phyloP scores from a whole-genome alignment of 2,888 invertebrate species.

The Timema podura region DNA sequence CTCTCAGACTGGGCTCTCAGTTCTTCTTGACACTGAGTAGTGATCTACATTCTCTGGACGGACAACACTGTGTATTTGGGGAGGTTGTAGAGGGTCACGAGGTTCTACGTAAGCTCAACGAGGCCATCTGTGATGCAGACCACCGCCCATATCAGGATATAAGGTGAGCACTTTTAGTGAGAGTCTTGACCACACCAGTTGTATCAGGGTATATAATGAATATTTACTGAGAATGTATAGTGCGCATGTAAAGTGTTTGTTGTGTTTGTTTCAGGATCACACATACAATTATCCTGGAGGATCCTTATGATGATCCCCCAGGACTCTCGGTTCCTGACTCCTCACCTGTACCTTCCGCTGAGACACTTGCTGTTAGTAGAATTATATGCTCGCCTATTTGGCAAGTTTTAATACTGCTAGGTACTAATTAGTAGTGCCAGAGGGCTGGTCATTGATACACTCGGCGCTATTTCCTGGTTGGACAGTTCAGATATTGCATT shows the following conservation, averaged over 20 bases:
- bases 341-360: slow-evolving; percentile 85
- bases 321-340: slow-evolving; percentile 71
- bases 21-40: slow-evolving; percentile 92
- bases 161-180: slow-evolving; percentile 39
- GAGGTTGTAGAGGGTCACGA: slow-evolving; percentile 91
- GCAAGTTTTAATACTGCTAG: too few species aligned
- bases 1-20: slow-evolving; percentile 71
- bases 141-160: slow-evolving; percentile 93
- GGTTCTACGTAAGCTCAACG: slow-evolving; percentile 83
- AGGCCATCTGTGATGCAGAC: slow-evolving; percentile 85
- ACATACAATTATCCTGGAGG: slow-evolving; percentile 93
- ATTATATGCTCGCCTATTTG: too few species aligned
- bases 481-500: too few species aligned
- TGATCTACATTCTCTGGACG: slow-evolving; percentile 85
- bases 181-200: slow-evolving; percentile 8
- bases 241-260: too few species aligned
- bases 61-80: slow-evolving; percentile 91
- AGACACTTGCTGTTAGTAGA: slow-evolving; percentile 56
- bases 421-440: too few species aligned
- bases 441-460: too few species aligned
- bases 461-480: too few species aligned
- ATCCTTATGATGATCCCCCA: slow-evolving; percentile 89
- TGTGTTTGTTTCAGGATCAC: slow-evolving; percentile 63
- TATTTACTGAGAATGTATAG: too few species aligned
- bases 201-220: too few species aligned